phyloP scores from a whole-genome alignment of 2,797 vertebrate genomes.

The Amniataba percoides region DNA sequence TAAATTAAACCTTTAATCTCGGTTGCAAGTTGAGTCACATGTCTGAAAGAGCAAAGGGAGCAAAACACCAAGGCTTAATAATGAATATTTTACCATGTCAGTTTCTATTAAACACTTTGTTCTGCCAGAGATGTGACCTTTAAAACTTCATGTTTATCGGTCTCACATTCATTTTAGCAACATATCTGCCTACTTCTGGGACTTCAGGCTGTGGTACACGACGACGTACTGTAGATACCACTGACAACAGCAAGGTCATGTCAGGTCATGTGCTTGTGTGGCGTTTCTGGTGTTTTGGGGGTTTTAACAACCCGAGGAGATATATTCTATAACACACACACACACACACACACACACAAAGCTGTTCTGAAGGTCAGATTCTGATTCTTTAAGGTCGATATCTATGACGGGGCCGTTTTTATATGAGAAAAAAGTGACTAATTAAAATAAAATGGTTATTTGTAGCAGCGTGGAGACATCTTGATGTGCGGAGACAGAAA shows the following conservation, averaged over 20 bases:
- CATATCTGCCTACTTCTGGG: background rate
- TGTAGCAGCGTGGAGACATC: background rate
- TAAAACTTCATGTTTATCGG: too few species aligned
- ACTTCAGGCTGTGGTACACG: background rate
- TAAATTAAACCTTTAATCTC: constrained; percentile 17
- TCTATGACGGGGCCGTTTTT: background rate
- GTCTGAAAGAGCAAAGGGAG: background rate
- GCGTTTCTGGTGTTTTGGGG: background rate
- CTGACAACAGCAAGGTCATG: background rate
- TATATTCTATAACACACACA: background rate
- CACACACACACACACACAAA: background rate
- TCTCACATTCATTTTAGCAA: background rate
- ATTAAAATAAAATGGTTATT: background rate
- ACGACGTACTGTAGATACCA: background rate
- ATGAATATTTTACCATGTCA: background rate
- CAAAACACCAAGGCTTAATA: background rate
- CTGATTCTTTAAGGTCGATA: too few species aligned
- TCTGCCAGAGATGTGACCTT: background rate
- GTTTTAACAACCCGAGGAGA: background rate
- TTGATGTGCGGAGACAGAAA: background rate
- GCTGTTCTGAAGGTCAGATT: background rate
- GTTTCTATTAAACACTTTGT: background rate
- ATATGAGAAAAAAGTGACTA: background rate
- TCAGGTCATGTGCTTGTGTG: background rate
- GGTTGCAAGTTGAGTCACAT: background rate